phyloP scores from a whole-genome alignment of 2,113 vertebrate species.

The Pelodiscus sinensis region DNA sequence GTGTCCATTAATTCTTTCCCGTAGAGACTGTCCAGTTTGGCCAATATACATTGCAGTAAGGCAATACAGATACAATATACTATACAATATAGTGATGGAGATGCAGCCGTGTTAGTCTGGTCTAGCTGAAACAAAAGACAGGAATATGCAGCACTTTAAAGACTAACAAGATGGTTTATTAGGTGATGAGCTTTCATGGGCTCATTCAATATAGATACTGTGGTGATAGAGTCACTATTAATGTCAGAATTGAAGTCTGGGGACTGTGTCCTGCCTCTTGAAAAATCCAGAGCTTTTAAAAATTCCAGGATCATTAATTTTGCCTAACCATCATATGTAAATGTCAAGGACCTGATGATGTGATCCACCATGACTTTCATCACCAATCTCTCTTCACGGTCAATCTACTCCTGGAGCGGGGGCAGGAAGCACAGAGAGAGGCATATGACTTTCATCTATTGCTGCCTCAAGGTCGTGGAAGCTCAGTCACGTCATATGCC shows the following conservation, averaged over 20 bases:
- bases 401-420: neutral
- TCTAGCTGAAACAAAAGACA: too few species aligned
- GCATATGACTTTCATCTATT: neutral
- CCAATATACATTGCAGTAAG: too few species aligned
- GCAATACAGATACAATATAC: too few species aligned
- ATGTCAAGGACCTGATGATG: neutral
- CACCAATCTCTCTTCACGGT: neutral
- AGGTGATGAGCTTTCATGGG: too few species aligned
- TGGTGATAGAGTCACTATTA: neutral
- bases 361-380: neutral
- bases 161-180: too few species aligned
- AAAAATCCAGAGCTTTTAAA: neutral
- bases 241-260: neutral
- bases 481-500: neutral
- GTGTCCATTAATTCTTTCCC: too few species aligned
- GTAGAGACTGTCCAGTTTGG: too few species aligned
- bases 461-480: slow-evolving; percentile 11
- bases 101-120: too few species aligned
- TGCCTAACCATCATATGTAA: neutral
- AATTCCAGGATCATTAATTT: neutral
- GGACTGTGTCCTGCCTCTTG: neutral
- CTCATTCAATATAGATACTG: neutral
- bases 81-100: too few species aligned
- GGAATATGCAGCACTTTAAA: too few species aligned
- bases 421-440: neutral